A percentile compares a stretch with the other conserved stretches of the same genome.
Conservation (phyloP, 2,113 vertebrate genomes). For the Fregata magnificens region DNA sequence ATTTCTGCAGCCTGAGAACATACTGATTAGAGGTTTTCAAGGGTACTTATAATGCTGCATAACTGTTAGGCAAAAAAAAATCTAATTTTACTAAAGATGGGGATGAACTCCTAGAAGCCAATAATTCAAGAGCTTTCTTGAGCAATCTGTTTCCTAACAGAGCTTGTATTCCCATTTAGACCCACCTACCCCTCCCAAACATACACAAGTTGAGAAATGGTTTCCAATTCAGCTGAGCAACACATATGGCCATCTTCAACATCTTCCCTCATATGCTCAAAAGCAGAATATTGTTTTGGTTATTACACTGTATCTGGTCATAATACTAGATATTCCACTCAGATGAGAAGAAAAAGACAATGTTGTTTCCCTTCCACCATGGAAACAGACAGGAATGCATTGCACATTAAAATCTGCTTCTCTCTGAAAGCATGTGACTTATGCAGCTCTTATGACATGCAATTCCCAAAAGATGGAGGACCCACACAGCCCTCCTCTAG, state of each 20-base stretch:
- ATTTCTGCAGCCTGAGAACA: neutral
- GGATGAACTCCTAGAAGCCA: neutral
- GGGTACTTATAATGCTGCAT: neutral
- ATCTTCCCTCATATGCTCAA: neutral
- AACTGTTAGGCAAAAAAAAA: neutral
- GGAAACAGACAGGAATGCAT: neutral
- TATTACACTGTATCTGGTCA: neutral
- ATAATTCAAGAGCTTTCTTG: neutral
- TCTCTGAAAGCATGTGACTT: neutral
- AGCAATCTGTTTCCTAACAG: neutral
- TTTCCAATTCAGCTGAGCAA: neutral
- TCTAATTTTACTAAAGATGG: neutral
- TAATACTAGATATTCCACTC: neutral
- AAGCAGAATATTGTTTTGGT: neutral
- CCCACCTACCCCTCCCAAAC: neutral
- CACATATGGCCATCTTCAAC: neutral
- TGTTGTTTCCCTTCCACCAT: neutral
- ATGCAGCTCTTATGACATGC: rapidly evolving
- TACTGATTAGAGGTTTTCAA: slow-evolving; percentile 11
- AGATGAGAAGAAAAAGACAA: neutral
- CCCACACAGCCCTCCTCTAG: neutral
- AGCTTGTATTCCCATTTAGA: neutral
- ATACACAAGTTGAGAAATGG: neutral
- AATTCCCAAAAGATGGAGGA: neutral
- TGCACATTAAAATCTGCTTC: neutral